Base-by-base conservation (phyloP, 2,797 vertebrate genomes). In the Peromyscus melanophrys region DNA sequence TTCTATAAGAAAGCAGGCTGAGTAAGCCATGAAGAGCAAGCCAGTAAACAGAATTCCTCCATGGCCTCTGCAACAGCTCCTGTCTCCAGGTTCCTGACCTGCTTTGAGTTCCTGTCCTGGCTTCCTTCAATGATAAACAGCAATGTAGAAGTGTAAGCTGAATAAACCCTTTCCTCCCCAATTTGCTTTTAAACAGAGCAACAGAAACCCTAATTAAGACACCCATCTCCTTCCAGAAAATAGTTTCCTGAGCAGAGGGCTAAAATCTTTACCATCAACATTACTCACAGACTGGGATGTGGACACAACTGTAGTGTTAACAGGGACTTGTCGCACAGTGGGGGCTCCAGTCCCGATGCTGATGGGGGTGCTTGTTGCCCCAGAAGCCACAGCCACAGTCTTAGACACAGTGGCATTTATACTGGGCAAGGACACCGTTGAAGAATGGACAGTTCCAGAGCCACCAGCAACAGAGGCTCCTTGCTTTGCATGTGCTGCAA, bases 271-370 rank as follows among this genome's bases (percentile, higher is more conserved):
- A 57, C 25, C 85, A 52, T 76, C 9, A 46, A 52, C 0, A 25
- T 57, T 98, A 98, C 99, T 99, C 98, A 99, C 99, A 29, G 99
- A 98, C 97, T 99, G 99, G 34, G 99, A 99, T 0, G 99, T 99
- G 9, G 99, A 99, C 2, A 99, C 99, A 9, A 99, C 99, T 0
- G 99, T 99, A 77, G 99, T 99, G 93, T 98, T 99, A 91, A 99
- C 99, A 0, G 99, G 99, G 7, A 99, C 99, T 97, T 99, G 99
- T 46, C 99, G 98, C 95, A 99, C 99, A 0, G 99, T 98, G 0
- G 99, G 98, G 1, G 99, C 99, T 49, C 99, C 99, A 0, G 99
- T 98, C 91, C 99, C 99, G 0, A 99, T 98, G 0, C 99, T 99
- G 94, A 99, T 99, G 69, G 99, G 98, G 1, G 99, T 99, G 12